Conservation (phyloP, 2,888 invertebrate species). For the Leucoma salicis region DNA sequence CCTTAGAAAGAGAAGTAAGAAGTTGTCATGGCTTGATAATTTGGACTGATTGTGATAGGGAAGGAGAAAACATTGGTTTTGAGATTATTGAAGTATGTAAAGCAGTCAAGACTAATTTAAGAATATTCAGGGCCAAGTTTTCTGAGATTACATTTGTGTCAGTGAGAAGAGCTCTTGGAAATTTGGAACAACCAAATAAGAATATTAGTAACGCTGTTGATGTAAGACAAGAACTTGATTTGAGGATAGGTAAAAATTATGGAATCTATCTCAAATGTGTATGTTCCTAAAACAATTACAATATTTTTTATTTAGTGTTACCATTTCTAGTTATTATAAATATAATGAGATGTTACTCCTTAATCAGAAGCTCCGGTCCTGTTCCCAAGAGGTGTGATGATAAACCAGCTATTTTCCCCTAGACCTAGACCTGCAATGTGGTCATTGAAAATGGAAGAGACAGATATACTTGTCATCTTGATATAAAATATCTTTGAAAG, state of each 20-base stretch:
- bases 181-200: slow-evolving; percentile 90
- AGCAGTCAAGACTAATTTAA: slow-evolving; percentile 87
- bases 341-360: no score
- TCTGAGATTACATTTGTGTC: slow-evolving; percentile 97
- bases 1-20: slow-evolving; percentile 86
- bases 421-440: no score
- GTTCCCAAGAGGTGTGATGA: no score
- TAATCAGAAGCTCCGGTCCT: no score
- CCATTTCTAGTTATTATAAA: no score
- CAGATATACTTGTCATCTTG: no score
- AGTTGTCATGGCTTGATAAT: slow-evolving; percentile 91
- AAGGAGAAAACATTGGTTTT: slow-evolving; percentile 99
- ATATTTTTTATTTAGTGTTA: no score
- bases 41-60: slow-evolving; percentile 99
- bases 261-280: not conserved
- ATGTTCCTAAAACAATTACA: no score
- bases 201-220: slow-evolving; percentile 95
- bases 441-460: no score
- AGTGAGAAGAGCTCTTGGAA: slow-evolving; percentile 89
- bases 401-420: no score
- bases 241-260: slow-evolving; percentile 89
- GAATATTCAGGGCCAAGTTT: slow-evolving; percentile 92
- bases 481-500: no score
- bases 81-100: slow-evolving; percentile 96
- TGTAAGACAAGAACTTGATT: slow-evolving; percentile 93